Evolutionary conservation across 2,113 vertebrate species (phyloP), one percentile per base, ranked within the genome.

Genomic region (Hyperopisus bebe): DNA sequence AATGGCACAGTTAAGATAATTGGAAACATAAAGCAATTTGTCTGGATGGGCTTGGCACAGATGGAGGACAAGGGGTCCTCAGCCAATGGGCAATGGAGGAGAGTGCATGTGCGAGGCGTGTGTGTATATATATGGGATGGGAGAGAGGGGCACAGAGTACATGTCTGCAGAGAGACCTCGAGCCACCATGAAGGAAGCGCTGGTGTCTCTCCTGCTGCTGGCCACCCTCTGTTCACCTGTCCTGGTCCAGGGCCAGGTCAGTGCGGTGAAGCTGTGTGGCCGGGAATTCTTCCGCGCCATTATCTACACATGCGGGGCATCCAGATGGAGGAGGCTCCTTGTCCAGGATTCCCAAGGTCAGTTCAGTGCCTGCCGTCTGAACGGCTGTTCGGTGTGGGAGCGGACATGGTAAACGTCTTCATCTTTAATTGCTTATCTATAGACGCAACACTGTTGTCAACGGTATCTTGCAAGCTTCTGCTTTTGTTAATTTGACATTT

Each of bases 271-370:
- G 95, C 96, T 99, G 89, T 99, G 97, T 0, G 97, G 98, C 0
- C 93, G 95, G 0, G 97, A 98, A 88, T 97, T 98, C 10, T 92
- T 98, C 89, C 90, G 97, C 8, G 97, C 98, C 0, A 93, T 98
- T 0, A 93, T 98, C 42, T 98, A 97, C 95, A 98, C 97, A 88
- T 99, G 98, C 0, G 97, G 97, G 0, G 96, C 96, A n/a, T 98
- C 98, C 0, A 94, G 97, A 21, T 98, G 98, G 98, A 97, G 92
- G 51, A 95, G 97, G 70, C 80, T 94, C 0, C 88, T 94, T 53
- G 19, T 1, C 0, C 21, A 91, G 19, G 94, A 94, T 0, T 90
- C 91, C 62, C 80, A 92, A 1, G 96, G 97, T 98, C 90, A 97
- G 94, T 89, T 2, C n/a, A 6, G 24, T 0, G 24, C 19, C 10